These are phyloP conservation scores for Netelia fuscicornis DNA, from an alignment of 2,888 invertebrate genomes.

Conservation along the genomic window DNA sequence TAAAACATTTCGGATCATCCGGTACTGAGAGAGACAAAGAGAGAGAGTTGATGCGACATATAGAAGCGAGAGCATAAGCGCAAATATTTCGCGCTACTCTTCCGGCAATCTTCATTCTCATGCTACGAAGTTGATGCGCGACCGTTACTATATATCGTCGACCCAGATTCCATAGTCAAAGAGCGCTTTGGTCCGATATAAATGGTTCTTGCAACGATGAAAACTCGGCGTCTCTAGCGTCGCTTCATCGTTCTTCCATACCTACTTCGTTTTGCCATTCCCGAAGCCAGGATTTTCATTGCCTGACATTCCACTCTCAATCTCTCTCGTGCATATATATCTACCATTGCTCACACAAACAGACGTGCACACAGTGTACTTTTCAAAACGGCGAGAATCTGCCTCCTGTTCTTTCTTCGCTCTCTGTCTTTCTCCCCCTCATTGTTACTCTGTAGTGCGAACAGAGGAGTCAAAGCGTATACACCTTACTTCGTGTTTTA, in stretches of 20 bases:
- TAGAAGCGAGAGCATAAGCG: constrained; percentile 38
- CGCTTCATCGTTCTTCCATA: constrained; percentile 6
- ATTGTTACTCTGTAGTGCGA: constrained; percentile 35
- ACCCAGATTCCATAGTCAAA: constrained; percentile 64
- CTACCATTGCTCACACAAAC: neutral
- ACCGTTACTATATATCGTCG: constrained; percentile 46
- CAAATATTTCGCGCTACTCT: constrained; percentile 26
- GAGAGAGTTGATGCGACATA: constrained; percentile 24
- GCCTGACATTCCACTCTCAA: constrained; percentile 37
- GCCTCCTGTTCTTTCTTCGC: neutral
- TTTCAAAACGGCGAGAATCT: constrained; percentile 26
- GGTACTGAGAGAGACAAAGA: neutral
- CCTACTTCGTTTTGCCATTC: constrained; percentile 46
- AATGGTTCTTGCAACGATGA: constrained; percentile 64
- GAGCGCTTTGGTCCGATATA: constrained; percentile 61
- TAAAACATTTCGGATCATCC: constrained; percentile 56
- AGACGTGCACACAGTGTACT: constrained; percentile 11
- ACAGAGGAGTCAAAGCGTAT: constrained; percentile 39
- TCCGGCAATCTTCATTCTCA: constrained; percentile 24
- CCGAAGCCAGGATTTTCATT: constrained; percentile 44
- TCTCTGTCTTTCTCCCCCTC: neutral
- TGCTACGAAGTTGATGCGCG: constrained; percentile 30
- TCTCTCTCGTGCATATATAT: constrained; percentile 26
- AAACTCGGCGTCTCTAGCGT: constrained; percentile 50
- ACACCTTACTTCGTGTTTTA: constrained; percentile 13